These are phyloP conservation scores for Chrysoperla carnea DNA, from an alignment of 1,140 invertebrate species.

Conservation along the genomic window DNA sequence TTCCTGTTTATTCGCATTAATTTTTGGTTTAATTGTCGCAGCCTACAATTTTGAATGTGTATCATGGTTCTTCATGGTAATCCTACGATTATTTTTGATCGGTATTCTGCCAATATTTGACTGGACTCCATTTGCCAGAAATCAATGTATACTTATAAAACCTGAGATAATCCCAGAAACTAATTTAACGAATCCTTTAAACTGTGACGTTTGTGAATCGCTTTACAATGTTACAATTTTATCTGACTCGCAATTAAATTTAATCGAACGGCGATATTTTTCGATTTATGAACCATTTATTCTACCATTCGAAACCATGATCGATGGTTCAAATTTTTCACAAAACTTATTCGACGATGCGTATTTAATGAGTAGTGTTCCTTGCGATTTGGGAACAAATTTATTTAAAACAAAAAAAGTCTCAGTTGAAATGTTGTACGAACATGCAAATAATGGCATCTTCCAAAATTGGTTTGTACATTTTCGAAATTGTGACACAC, in stretches of 20 bases:
- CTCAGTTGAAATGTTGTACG: conserved; percentile 5
- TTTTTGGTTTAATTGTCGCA: conserved; percentile 7
- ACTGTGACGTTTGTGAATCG: too few species aligned
- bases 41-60: conserved; percentile 18
- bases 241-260: too few species aligned
- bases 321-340: too few species aligned
- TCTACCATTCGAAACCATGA: conserved; percentile 12
- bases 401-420: conserved; percentile 2
- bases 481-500: conserved; percentile 70
- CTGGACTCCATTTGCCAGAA: conserved; percentile 60
- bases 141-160: conserved; percentile 50
- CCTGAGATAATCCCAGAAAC: conserved; percentile 15
- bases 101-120: conserved; percentile 59
- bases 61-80: conserved; percentile 35
- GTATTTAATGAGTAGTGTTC: conserved; percentile 6
- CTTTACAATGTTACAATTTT: too few species aligned
- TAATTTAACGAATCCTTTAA: too few species aligned
- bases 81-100: conserved; percentile 41
- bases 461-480: conserved; percentile 59
- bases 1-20: too few species aligned
- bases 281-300: conserved; percentile 28
- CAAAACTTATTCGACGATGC: too few species aligned
- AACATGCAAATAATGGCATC: conserved; percentile 2
- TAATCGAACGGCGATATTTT: too few species aligned
- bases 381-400: conserved; percentile 15